These are phyloP conservation scores for Trachops cirrhosus DNA, from an alignment of 2,797 vertebrate genomes.

Conservation along the genomic window DNA sequence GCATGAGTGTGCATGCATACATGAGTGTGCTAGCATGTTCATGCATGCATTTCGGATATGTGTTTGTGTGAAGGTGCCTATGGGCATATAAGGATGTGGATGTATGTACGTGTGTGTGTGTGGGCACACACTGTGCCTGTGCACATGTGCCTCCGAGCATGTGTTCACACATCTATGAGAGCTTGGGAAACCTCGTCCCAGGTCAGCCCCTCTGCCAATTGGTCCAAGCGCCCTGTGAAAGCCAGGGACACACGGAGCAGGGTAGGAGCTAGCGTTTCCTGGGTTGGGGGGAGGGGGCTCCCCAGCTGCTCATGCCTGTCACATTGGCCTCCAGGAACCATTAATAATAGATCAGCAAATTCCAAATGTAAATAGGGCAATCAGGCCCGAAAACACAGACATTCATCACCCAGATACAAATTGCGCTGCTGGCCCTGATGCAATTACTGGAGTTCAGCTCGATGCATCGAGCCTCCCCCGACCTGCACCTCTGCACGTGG, in stretches of 20 bases:
- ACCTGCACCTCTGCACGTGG: background rate
- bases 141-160: background rate
- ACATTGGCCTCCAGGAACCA: conserved; percentile 52
- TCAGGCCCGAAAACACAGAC: conserved; percentile 68
- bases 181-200: background rate
- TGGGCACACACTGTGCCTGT: background rate
- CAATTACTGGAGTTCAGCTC: conserved; percentile 62
- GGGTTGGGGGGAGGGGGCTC: background rate
- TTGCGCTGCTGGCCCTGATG: conserved; percentile 52
- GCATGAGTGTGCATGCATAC: background rate
- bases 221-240: background rate
- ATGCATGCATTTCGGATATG: background rate
- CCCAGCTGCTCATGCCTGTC: background rate
- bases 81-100: background rate
- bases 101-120: background rate
- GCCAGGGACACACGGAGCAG: background rate
- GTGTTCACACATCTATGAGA: background rate
- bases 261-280: background rate
- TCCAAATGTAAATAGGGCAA: conserved; percentile 74
- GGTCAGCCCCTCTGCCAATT: background rate
- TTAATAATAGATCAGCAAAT: conserved; percentile 76
- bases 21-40: background rate
- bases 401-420: conserved; percentile 74
- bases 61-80: background rate
- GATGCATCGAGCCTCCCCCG: background rate